Conservation (phyloP, 2,797 vertebrate genomes). For the Amazonetta brasiliensis region DNA sequence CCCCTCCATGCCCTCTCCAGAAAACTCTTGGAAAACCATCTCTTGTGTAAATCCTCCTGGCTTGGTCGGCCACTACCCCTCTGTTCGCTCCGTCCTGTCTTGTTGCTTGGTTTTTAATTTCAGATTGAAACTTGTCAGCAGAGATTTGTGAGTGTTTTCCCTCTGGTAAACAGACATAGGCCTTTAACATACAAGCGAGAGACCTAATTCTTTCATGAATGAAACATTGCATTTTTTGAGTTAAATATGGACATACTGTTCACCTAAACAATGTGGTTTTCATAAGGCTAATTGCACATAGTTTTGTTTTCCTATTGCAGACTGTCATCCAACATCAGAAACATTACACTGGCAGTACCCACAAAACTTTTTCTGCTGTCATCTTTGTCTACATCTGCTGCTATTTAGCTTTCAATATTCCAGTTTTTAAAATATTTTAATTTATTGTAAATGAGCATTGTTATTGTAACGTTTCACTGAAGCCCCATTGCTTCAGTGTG, state of each 20-base stretch:
- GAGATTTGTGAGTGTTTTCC: background rate
- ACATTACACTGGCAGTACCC: background rate
- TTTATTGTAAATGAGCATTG: background rate
- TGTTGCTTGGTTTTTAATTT: background rate
- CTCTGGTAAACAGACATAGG: background rate
- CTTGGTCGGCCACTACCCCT: background rate
- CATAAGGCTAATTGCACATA: background rate
- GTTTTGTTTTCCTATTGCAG: background rate
- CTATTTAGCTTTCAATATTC: background rate
- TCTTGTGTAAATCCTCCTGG: background rate
- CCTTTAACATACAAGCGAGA: background rate
- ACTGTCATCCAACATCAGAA: background rate
- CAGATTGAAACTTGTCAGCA: background rate
- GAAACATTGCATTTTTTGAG: background rate
- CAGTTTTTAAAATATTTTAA: background rate
- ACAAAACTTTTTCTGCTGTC: background rate
- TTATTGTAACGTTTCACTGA: background rate
- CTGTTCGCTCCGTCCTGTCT: background rate
- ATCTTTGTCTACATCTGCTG: background rate
- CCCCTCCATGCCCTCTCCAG: background rate
- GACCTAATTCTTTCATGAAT: background rate
- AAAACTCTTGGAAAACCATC: slow-evolving; percentile 36
- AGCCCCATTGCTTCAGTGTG: background rate
- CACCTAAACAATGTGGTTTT: background rate
- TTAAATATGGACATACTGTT: background rate